These are phyloP conservation scores for Coenonympha glycerion DNA, from an alignment of 2,888 invertebrate species.

Conservation along the genomic window DNA sequence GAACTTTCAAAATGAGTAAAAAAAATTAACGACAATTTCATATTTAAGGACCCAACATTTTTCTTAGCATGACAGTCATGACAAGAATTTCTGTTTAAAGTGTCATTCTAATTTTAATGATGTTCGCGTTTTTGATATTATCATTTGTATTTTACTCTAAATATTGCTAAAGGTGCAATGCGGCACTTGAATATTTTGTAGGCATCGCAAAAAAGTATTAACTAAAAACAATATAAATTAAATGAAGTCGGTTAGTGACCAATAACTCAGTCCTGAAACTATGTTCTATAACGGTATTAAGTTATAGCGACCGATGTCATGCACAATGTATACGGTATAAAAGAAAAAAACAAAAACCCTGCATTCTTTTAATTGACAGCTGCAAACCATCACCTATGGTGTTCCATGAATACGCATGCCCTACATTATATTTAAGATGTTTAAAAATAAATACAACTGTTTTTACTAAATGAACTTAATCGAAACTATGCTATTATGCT, in stretches of 20 bases:
- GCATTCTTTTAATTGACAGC: background rate
- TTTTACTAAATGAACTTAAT: background rate
- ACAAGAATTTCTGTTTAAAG: background rate
- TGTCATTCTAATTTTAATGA: background rate
- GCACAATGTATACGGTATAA: background rate
- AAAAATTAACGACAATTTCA: no score
- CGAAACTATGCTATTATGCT: background rate
- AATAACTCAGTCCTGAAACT: no score
- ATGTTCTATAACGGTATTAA: background rate
- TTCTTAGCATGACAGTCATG: background rate
- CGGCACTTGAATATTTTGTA: background rate
- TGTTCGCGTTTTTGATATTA: no score
- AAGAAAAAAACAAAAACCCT: background rate
- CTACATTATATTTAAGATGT: background rate
- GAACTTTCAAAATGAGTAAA: no score
- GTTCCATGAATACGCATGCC: background rate
- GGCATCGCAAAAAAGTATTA: background rate
- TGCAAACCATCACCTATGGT: background rate
- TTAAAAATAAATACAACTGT: background rate
- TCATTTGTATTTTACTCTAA: no score
- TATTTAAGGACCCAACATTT: no score
- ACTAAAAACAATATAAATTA: background rate
- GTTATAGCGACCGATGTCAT: background rate
- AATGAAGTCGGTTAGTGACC: background rate
- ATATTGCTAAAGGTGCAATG: conserved; percentile 1